Conservation (phyloP, 2,797 vertebrate genomes). For the Apodemus agrarius region DNA sequence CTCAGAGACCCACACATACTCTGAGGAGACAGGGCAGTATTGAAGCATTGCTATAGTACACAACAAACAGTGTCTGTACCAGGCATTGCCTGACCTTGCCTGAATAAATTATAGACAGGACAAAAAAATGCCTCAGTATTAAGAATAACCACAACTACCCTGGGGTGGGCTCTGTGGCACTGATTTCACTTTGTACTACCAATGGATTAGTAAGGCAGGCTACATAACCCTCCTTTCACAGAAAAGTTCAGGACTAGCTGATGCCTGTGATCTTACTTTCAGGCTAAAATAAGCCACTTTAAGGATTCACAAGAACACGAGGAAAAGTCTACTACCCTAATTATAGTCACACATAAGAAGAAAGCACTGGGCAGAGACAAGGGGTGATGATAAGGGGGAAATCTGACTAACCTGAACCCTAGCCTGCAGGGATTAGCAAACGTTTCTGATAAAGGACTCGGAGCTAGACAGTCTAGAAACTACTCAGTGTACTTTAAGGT, state of each 20-base stretch:
- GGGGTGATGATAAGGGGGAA: not conserved
- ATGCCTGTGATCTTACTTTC: not conserved
- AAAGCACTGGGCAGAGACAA: not conserved
- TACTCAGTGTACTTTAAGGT: not conserved
- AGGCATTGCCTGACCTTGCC: not conserved
- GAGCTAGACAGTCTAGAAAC: not conserved
- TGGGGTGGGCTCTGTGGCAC: not conserved
- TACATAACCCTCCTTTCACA: not conserved
- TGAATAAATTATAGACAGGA: not conserved
- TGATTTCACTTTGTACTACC: not conserved
- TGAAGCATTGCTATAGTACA: not conserved
- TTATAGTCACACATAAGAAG: not conserved
- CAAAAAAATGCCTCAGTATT: not conserved
- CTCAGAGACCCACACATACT: not conserved
- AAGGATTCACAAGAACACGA: not conserved
- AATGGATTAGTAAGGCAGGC: not conserved
- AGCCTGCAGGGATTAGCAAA: not conserved
- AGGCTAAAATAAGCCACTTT: slow-evolving; percentile 40
- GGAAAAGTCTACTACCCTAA: not conserved
- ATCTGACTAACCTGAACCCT: not conserved
- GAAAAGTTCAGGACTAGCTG: not conserved
- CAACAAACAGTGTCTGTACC: not conserved
- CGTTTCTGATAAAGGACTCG: not conserved
- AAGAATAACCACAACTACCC: not conserved
- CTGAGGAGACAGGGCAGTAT: not conserved